Evolutionary conservation across 1,140 invertebrate species (phyloP).

Genomic region (Papilio xuthus): DNA sequence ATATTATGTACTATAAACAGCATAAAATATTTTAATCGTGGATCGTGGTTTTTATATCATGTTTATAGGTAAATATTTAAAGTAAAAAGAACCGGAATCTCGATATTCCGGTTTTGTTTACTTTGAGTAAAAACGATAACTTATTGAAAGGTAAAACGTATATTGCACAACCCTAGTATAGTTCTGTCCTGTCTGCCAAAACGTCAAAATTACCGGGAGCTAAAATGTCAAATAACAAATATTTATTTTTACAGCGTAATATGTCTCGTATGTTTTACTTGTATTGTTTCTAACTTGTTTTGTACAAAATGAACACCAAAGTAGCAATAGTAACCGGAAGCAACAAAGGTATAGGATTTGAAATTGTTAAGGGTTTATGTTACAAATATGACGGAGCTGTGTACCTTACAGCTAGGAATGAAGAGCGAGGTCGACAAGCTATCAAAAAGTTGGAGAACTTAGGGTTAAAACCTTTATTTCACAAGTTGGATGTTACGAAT

Average conservation of each 20-base stretch:
- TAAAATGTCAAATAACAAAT: slow-evolving; percentile 63
- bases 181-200: background rate
- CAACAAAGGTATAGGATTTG: slow-evolving; percentile 91
- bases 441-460: slow-evolving; percentile 82
- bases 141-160: background rate
- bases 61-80: no score
- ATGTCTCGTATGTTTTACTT: slow-evolving; percentile 53
- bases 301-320: slow-evolving; percentile 80
- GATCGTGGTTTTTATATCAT: no score
- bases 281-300: slow-evolving; percentile 62
- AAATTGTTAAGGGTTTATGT: slow-evolving; percentile 86
- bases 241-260: slow-evolving; percentile 71
- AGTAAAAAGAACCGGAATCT: no score
- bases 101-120: no score
- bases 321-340: slow-evolving; percentile 85
- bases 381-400: slow-evolving; percentile 85
- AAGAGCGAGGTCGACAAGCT: slow-evolving; percentile 82
- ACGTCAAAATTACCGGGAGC: slow-evolving; percentile 29
- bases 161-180: background rate
- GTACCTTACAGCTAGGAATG: slow-evolving; percentile 85
- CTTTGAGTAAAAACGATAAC: background rate
- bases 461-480: slow-evolving; percentile 83
- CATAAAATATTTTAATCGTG: no score
- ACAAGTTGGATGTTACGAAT: slow-evolving; percentile 86
- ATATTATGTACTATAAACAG: no score